phyloP scores from a whole-genome alignment of 2,113 vertebrate species.

The Microtus richardsoni region DNA sequence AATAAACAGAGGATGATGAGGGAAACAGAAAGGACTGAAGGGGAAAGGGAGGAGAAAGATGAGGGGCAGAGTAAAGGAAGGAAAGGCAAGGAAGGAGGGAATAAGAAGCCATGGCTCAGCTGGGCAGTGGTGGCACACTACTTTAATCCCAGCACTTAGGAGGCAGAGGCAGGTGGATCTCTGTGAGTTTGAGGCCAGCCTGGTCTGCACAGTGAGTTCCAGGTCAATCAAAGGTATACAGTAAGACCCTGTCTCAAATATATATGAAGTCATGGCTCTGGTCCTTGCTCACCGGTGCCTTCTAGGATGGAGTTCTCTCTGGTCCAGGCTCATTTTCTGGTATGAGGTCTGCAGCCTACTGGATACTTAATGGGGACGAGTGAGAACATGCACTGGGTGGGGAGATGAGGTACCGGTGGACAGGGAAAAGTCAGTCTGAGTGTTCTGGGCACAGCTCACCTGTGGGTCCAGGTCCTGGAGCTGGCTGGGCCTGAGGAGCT shows the following conservation, averaged over 20 bases:
- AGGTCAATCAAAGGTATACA: background rate
- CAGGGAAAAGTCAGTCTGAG: background rate
- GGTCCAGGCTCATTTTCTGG: background rate
- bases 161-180: background rate
- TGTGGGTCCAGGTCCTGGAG: slow-evolving; percentile 87
- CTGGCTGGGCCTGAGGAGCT: slow-evolving; percentile 85
- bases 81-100: background rate
- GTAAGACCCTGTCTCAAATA: background rate
- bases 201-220: background rate
- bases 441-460: slow-evolving; percentile 85
- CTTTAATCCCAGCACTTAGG: background rate
- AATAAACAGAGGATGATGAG: background rate
- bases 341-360: background rate
- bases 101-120: background rate
- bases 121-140: rapidly evolving
- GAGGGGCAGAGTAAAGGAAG: background rate
- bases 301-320: background rate
- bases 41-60: background rate
- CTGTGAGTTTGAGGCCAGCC: background rate
- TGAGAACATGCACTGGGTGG: no score
- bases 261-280: background rate
- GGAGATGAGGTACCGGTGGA: background rate
- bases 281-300: background rate
- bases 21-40: background rate
- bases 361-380: background rate